phyloP scores from a whole-genome alignment of 2,888 invertebrate species.

The Lottia gigantea region DNA sequence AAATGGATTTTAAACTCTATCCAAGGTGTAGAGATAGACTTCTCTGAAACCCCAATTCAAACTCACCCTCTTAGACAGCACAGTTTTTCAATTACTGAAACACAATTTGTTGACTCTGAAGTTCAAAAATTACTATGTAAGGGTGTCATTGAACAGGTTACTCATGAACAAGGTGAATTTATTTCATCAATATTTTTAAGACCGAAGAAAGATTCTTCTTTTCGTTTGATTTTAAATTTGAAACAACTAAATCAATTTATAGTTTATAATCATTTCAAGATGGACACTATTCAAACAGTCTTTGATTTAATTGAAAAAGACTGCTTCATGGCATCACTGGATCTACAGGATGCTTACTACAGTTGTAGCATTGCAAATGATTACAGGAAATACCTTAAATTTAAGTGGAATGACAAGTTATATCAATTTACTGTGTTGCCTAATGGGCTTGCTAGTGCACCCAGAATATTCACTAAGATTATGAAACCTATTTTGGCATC shows the following conservation, averaged over 20 bases:
- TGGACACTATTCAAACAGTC: constrained; percentile 12
- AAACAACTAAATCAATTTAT: constrained; percentile 13
- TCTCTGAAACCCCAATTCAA: too few relatives aligned
- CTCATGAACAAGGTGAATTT: constrained; percentile 1
- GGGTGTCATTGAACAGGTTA: not conserved
- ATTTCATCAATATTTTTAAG: constrained; percentile 13
- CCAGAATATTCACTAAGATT: constrained; percentile 16
- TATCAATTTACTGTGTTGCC: constrained; percentile 14
- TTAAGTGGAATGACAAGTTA: constrained; percentile 10
- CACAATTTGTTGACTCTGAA: too few relatives aligned
- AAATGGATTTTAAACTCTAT: not conserved
- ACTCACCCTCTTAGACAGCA: too few relatives aligned
- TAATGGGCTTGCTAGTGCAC: constrained; percentile 15
- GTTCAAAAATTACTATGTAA: too few relatives aligned
- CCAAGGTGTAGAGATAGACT: too few relatives aligned
- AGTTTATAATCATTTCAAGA: constrained; percentile 11
- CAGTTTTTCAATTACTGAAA: too few relatives aligned
- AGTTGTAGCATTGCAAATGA: not conserved
- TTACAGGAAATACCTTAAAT: constrained; percentile 16
- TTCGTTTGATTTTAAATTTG: constrained; percentile 15
- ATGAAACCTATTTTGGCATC: constrained; percentile 13
- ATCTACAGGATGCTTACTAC: constrained; percentile 16
- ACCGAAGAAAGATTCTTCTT: constrained; percentile 3
- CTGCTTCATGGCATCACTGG: constrained; percentile 13
- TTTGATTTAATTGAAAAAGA: constrained; percentile 1